Base-by-base conservation (phyloP, 2,888 invertebrate genomes). In the Acanthoscelides obtectus region DNA sequence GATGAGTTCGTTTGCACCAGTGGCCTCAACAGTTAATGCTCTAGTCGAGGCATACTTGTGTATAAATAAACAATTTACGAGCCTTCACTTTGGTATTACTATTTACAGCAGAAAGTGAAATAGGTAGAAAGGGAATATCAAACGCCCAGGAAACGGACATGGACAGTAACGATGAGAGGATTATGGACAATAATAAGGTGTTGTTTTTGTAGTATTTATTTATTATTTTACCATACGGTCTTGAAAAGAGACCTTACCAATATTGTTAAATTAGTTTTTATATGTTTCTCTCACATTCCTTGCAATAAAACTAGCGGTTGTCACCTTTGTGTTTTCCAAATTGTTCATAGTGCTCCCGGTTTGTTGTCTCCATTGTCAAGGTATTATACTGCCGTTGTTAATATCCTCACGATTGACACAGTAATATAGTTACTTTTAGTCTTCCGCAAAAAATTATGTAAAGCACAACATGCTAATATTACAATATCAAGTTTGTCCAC, bases 321-420 rank as follows among this genome's bases (percentile, higher is more conserved):
- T 63, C 63, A 19, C 19, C 19, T 63, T n/a, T n/a, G n/a, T n/a
- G n/a, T n/a, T n/a, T n/a, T n/a, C n/a, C n/a, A n/a, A n/a, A n/a
- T n/a, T n/a, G 8, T 63, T 63, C 63, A 8, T 12, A 63, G 12
- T 19, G 19, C 63, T 63, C 19, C 63, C 63, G 19, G 63, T 63
- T 63, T 63, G 63, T 19, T 75, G 74, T 66, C 76, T 73, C 76
- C 75, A 75, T 72, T 73, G 70, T 17, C 70, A 69, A 64, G 66
- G 70, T 67, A 67, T 66, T 22, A 72, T 22, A 25, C 19, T 70
- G 25, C 73, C 71, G 68, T 22, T 75, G 65, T 20, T 17, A 22
- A 27, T 70, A 67, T 74, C 74, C 67, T 74, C 74, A 64, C 66
- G 71, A 70, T 73, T 70, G n/a, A 75, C 71, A 74, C 22, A 63